Percentiles rank a stretch among this genome's conserved stretches.
phyloP scores from a whole-genome alignment of 2,797 vertebrate species.

The Artibeus jamaicensis region DNA sequence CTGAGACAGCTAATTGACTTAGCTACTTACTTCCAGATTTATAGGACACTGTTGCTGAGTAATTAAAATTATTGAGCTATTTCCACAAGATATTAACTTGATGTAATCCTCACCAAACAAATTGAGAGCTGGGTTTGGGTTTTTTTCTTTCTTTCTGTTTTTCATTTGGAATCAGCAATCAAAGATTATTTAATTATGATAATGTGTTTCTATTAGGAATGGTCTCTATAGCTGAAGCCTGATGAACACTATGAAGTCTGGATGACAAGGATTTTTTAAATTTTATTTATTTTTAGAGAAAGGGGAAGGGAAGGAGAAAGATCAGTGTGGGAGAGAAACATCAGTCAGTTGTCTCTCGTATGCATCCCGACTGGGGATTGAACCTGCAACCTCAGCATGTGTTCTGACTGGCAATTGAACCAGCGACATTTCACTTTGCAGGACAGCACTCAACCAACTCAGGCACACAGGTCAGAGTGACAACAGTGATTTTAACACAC shows the following conservation, averaged over 20 bases:
- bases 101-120: conserved; percentile 63
- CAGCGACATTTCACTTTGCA: neutral
- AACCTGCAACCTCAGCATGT: neutral
- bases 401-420: neutral
- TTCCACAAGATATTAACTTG: conserved; percentile 76
- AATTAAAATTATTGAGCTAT: conserved; percentile 73
- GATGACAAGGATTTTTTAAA: neutral
- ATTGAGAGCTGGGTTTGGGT: conserved; percentile 55
- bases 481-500: neutral
- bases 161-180: conserved; percentile 71
- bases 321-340: neutral
- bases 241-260: conserved; percentile 24
- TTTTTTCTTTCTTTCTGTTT: conserved; percentile 63
- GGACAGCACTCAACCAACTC: too few species aligned
- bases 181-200: conserved; percentile 75
- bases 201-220: conserved; percentile 59
- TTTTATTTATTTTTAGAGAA: neutral
- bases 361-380: neutral
- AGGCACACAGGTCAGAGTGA: neutral
- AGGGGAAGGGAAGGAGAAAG: neutral
- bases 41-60: conserved; percentile 47
- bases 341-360: neutral
- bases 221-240: conserved; percentile 20
- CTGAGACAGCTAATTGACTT: conserved; percentile 53
- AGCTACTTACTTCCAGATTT: conserved; percentile 66